Evolutionary conservation across 1,140 invertebrate genomes (phyloP).

Genomic region (Euura saliciscinereae): DNA sequence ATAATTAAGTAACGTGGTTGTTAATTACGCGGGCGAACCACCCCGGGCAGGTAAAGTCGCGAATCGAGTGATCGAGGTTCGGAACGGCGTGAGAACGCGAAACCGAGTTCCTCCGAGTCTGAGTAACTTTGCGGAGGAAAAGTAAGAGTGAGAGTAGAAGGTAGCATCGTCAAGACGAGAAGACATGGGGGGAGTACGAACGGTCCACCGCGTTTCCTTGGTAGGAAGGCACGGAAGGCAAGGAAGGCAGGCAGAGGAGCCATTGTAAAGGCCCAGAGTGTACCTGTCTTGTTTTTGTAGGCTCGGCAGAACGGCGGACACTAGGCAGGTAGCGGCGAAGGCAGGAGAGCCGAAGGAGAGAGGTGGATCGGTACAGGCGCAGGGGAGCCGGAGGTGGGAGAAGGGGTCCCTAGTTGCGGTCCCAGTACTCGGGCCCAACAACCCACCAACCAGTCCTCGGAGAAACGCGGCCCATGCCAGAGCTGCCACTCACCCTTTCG

Average conservation of each 20-base stretch:
- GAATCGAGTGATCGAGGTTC: not conserved
- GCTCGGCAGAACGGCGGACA: slow-evolving; percentile 49
- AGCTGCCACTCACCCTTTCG: slow-evolving; percentile 22
- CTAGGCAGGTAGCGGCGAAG: slow-evolving; percentile 34
- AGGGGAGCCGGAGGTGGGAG: slow-evolving; percentile 24
- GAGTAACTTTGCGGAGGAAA: not conserved
- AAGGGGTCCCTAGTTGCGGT: slow-evolving; percentile 43
- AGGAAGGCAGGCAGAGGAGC: slow-evolving; percentile 47
- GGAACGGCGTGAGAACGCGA: not conserved
- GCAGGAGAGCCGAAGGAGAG: slow-evolving; percentile 32
- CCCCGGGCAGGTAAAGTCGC: not conserved
- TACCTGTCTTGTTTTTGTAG: slow-evolving; percentile 62
- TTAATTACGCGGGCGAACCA: not conserved
- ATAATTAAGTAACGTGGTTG: not conserved
- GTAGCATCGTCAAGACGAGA: not conserved
- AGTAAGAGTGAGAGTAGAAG: slow-evolving; percentile 5
- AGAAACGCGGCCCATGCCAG: slow-evolving; percentile 47
- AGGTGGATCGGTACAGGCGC: slow-evolving; percentile 21
- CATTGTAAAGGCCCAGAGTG: slow-evolving; percentile 57
- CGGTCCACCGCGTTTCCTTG: slow-evolving; percentile 1
- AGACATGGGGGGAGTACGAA: not conserved
- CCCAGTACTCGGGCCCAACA: slow-evolving; percentile 43
- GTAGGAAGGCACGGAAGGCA: slow-evolving; percentile 23
- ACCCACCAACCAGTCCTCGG: slow-evolving; percentile 50
- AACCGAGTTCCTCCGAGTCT: not conserved